Evolutionary conservation across 2,888 invertebrate genomes (phyloP), one percentile per base, ranked within the genome.

Genomic region (Alviniconcha strummeri): DNA sequence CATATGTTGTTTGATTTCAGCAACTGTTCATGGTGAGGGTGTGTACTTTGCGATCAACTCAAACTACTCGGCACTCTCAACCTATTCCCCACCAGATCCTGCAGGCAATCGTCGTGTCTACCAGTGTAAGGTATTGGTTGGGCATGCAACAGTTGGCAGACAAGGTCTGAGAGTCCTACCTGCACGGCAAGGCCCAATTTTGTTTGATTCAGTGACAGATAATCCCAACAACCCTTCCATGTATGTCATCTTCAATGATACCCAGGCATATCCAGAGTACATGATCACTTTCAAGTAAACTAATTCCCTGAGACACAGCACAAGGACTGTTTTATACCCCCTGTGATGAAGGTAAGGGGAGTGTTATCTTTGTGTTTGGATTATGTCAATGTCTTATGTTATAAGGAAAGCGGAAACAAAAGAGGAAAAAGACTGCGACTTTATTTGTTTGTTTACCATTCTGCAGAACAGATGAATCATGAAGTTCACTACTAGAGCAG

Each of bases 191-290:
- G 76, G 84, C 17, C 75, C 78, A 9, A 74, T 86, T 17, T 83
- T 88, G 55, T 92, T 88, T 86, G 92, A 93, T 83, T 91, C 91
- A n/a, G 90, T 90, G 5, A 89, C 89, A 1, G 89, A 91, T 80
- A 88, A 89, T 82, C 80, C 82, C 7, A 55, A 6, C 0, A 80
- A 69, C 13, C 89, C 89, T 60, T 52, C 71, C 0, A 92, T 92
- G 84, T 92, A 88, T 86, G 89, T 92, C n/a, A 90, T 92, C 52
- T 93, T 92, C 83, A 87, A 90, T 86, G 93, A 93, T 83, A 89
- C 90, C 0, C 91, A 91, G 75, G 92, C 91, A 0, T 92, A 92
- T 83, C 92, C 92, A 5, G 89, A 90, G 69, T 92, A 92, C 85
- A 84, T 92, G 36, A 89, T 93, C 17, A 89, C 88, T 7, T 92